Percentiles rank a stretch among this genome's conserved stretches.
Evolutionary conservation across 1,140 invertebrate genomes (phyloP).

Genomic region (Plectrocnemia conspersa): DNA sequence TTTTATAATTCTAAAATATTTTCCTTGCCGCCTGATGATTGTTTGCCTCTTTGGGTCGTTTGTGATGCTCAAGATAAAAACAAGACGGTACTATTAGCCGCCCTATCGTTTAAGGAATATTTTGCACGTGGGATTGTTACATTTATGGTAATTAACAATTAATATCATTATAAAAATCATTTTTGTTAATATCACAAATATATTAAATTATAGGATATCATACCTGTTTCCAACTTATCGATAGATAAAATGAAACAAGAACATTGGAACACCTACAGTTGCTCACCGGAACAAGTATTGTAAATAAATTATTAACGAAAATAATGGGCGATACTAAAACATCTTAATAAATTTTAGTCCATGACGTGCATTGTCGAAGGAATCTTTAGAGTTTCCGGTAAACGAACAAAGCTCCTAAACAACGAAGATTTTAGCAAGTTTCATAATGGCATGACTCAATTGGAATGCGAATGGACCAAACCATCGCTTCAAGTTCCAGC

Average conservation of each 20-base stretch:
- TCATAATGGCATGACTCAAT: slow-evolving; percentile 33
- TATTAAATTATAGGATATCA: slow-evolving; percentile 18
- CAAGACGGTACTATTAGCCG: slow-evolving; percentile 40
- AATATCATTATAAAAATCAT: slow-evolving; percentile 1
- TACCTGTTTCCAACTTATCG: slow-evolving; percentile 17
- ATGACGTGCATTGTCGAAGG: slow-evolving; percentile 18
- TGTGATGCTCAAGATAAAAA: slow-evolving; percentile 40
- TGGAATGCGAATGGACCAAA: slow-evolving; percentile 39
- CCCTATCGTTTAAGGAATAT: slow-evolving; percentile 41
- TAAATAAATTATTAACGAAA: background rate
- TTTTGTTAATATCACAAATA: slow-evolving; percentile 8
- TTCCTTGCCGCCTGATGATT: slow-evolving; percentile 36
- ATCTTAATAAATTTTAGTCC: slow-evolving; percentile 12
- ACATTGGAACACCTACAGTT: slow-evolving; percentile 26
- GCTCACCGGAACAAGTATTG: slow-evolving; percentile 21
- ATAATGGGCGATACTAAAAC: background rate
- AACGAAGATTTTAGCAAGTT: slow-evolving; percentile 22
- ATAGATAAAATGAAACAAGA: slow-evolving; percentile 27
- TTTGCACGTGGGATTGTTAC: slow-evolving; percentile 46
- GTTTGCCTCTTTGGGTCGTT: slow-evolving; percentile 46
- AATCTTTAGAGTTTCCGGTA: slow-evolving; percentile 28
- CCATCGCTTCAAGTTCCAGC: slow-evolving; percentile 43
- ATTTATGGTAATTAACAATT: slow-evolving; percentile 35
- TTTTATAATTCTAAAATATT: slow-evolving; percentile 40
- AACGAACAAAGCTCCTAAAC: slow-evolving; percentile 17